A percentile compares a stretch with the other conserved stretches of the same genome.
phyloP scores from a whole-genome alignment of 2,797 vertebrate species.

The Stomatorhinus walkeri region DNA sequence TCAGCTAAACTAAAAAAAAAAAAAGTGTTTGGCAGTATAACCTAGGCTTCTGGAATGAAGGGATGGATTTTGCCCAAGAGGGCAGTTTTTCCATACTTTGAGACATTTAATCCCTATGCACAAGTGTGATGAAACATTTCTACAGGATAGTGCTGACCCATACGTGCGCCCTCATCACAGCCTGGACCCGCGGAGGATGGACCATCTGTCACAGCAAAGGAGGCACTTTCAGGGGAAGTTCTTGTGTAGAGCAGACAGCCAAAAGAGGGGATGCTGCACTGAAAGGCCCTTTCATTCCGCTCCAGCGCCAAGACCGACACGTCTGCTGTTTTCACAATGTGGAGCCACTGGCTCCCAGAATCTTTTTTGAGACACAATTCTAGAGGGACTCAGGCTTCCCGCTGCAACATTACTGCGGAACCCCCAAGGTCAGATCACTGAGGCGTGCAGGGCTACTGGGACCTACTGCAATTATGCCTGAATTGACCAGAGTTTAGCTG shows the following conservation, averaged over 20 bases:
- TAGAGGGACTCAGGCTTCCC: not conserved
- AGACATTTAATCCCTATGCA: not conserved
- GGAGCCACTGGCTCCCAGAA: not conserved
- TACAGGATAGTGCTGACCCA: not conserved
- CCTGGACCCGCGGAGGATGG: not conserved
- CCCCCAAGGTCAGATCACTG: conserved; percentile 7
- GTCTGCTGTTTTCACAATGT: not conserved
- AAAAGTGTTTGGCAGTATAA: not conserved
- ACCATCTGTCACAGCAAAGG: not conserved
- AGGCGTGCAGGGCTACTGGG: not conserved
- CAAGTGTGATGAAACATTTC: not conserved
- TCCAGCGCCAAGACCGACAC: not conserved
- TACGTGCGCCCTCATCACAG: too few species aligned
- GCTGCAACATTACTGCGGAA: not conserved
- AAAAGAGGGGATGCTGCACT: not conserved
- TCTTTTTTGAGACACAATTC: conserved; percentile 1
- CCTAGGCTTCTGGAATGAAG: conserved; percentile 16
- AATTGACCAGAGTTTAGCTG: not conserved
- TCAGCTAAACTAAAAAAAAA: conserved; percentile 3
- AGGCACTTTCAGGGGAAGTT: not conserved
- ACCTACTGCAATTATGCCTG: not conserved
- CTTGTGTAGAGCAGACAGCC: not conserved
- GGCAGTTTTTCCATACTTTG: not conserved
- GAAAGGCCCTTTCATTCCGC: not conserved
- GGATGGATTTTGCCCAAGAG: not conserved